A percentile compares a stretch with the other conserved stretches of the same genome.
Evolutionary conservation across 23 tunicate genomes (phyloP).

Genomic region (Styela plicata): DNA sequence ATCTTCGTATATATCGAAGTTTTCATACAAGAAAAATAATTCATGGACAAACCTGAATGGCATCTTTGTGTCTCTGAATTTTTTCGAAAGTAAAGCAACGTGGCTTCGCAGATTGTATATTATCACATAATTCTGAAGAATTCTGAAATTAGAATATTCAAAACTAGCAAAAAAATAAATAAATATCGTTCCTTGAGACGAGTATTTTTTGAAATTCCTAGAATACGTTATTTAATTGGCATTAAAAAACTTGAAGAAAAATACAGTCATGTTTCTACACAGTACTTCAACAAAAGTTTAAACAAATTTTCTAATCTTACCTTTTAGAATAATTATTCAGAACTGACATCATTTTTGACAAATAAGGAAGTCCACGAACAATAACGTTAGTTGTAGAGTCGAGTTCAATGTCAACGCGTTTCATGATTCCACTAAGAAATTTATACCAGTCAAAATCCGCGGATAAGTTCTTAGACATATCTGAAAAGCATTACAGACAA

Average conservation of each 20-base stretch:
- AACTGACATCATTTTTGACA: neutral
- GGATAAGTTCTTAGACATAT: neutral
- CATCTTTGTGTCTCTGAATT: neutral
- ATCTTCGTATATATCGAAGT: no score
- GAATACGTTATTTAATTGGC: neutral
- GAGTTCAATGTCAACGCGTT: neutral
- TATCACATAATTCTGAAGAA: conserved; percentile 5
- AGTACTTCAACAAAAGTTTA: neutral
- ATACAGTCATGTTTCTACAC: neutral
- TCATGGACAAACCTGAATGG: neutral
- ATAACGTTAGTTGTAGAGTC: neutral
- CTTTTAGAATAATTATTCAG: neutral
- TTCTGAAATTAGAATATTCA: neutral
- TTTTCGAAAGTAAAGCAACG: neutral
- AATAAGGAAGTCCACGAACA: neutral
- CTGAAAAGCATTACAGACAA: no score
- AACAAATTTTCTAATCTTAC: neutral
- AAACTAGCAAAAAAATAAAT: neutral
- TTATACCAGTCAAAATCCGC: neutral
- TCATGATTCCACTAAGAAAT: neutral
- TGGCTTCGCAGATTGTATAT: no score
- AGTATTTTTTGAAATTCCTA: neutral
- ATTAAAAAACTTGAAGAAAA: no score
- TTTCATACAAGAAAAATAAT: no score
- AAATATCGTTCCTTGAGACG: neutral